These are phyloP conservation scores for Rhinichthys osculus DNA, from an alignment of 2,797 vertebrate genomes.

Conservation along the genomic window DNA sequence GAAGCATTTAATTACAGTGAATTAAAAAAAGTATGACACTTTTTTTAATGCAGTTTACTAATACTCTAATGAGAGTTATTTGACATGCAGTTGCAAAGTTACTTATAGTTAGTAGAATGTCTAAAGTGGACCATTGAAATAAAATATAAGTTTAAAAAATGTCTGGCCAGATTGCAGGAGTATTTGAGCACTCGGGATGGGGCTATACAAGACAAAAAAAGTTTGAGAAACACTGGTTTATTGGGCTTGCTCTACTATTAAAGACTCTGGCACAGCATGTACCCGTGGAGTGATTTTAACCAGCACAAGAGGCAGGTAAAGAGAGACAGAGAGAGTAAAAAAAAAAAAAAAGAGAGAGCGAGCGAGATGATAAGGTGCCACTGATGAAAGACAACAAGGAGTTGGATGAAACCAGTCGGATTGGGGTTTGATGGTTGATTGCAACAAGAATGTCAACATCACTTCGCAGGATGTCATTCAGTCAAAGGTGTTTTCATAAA, in stretches of 20 bases:
- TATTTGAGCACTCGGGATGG: not conserved
- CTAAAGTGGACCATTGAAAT: not conserved
- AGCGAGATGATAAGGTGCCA: constrained; percentile 69
- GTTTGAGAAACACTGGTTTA: not conserved
- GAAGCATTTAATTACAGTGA: not conserved
- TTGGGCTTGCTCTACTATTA: not conserved
- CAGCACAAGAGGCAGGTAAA: not conserved
- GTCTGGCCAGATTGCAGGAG: not conserved
- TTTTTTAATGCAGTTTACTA: not conserved
- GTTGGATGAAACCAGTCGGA: constrained; percentile 72
- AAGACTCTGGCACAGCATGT: not conserved
- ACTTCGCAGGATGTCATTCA: constrained; percentile 73
- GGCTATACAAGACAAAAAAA: not conserved
- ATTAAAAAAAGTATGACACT: not conserved
- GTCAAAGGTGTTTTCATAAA: constrained; percentile 69
- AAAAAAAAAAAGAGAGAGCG: constrained; percentile 35
- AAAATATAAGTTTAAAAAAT: not conserved
- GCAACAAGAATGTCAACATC: constrained; percentile 82
- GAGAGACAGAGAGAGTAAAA: not conserved
- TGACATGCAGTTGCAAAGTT: not conserved
- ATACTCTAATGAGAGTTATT: not conserved
- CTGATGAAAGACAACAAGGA: constrained; percentile 78
- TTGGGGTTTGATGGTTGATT: constrained; percentile 78
- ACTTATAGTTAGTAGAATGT: not conserved
- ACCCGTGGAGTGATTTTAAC: constrained; percentile 6